Percentiles rank a stretch among this genome's conserved stretches.
Conservation (phyloP, 2,797 vertebrate genomes). For the Halcyon leucocephala region DNA sequence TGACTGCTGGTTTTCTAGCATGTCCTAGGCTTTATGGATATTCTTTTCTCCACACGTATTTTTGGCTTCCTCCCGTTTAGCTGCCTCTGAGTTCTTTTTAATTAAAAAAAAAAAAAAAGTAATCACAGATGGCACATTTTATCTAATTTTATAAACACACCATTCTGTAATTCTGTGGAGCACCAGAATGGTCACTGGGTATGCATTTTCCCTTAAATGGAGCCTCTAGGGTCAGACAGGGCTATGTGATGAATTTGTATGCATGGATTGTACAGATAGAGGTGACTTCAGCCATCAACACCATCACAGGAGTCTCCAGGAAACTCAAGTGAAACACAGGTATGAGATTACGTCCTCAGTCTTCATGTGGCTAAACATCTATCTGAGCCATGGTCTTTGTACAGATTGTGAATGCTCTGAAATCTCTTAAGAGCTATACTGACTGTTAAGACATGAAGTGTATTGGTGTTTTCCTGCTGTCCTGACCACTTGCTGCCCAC, state of each 20-base stretch:
- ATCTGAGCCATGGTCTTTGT: not conserved
- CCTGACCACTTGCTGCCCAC: slow-evolving; percentile 14
- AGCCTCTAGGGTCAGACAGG: not conserved
- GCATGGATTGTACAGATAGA: not conserved
- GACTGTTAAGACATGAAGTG: not conserved
- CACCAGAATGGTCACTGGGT: not conserved
- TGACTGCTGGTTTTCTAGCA: not conserved
- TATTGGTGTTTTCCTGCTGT: not conserved
- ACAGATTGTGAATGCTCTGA: not conserved
- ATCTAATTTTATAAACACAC: not conserved
- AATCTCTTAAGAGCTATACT: not conserved
- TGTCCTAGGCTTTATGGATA: not conserved
- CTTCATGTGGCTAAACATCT: not conserved
- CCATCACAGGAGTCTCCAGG: not conserved
- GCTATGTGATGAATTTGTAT: not conserved
- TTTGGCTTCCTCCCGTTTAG: not conserved
- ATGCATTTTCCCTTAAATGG: not conserved
- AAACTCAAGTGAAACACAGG: not conserved
- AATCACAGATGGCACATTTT: not conserved
- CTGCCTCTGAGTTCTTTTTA: not conserved
- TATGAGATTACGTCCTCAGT: accelerated
- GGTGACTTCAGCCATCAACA: not conserved
- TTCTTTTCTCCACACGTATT: not conserved
- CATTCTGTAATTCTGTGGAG: not conserved
- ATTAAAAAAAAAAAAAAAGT: not conserved